A percentile compares a stretch with the other conserved stretches of the same genome.
phyloP scores from a whole-genome alignment of 1,140 invertebrate species.

The Sinella curviseta region DNA sequence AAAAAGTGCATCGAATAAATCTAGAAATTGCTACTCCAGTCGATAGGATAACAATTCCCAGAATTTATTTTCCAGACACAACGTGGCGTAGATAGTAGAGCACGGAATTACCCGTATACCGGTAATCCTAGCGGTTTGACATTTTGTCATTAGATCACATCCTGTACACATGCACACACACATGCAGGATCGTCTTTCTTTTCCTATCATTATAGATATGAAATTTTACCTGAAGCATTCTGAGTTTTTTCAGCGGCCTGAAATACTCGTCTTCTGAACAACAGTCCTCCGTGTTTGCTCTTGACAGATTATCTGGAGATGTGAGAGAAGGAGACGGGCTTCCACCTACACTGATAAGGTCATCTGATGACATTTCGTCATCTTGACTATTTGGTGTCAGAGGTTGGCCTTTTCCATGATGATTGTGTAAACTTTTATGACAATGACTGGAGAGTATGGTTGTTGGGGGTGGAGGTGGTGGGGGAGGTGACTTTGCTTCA shows the following conservation, averaged over 20 bases:
- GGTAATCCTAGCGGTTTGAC: too few relatives aligned
- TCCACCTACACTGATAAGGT: conserved; percentile 48
- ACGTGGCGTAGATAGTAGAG: too few relatives aligned
- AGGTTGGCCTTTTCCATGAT: conserved; percentile 34
- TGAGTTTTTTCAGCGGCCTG: conserved; percentile 78
- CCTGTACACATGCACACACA: too few relatives aligned
- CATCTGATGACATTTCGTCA: conserved; percentile 47
- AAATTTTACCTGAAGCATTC: conserved; percentile 65
- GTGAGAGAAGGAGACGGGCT: conserved; percentile 46
- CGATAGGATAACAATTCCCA: too few relatives aligned
- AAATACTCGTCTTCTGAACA: conserved; percentile 74
- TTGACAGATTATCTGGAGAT: conserved; percentile 38
- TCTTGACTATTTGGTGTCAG: conserved; percentile 46
- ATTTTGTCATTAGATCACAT: too few relatives aligned
- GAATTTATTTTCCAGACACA: too few relatives aligned
- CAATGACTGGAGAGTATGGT: conserved; percentile 11
- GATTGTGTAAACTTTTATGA: conserved; percentile 3
- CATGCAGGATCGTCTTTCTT: too few relatives aligned
- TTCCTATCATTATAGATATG: too few relatives aligned
- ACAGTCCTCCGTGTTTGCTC: conserved; percentile 34
- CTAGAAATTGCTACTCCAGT: too few relatives aligned
- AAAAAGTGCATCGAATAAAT: too few relatives aligned
- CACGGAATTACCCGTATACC: too few relatives aligned
- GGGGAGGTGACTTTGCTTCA: conserved; percentile 25
- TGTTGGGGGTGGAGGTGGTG: conserved; percentile 3